A percentile compares a stretch with the other conserved stretches of the same genome.
These are phyloP conservation scores for Nylanderia fulva DNA, from an alignment of 1,140 invertebrate species.

Conservation along the genomic window DNA sequence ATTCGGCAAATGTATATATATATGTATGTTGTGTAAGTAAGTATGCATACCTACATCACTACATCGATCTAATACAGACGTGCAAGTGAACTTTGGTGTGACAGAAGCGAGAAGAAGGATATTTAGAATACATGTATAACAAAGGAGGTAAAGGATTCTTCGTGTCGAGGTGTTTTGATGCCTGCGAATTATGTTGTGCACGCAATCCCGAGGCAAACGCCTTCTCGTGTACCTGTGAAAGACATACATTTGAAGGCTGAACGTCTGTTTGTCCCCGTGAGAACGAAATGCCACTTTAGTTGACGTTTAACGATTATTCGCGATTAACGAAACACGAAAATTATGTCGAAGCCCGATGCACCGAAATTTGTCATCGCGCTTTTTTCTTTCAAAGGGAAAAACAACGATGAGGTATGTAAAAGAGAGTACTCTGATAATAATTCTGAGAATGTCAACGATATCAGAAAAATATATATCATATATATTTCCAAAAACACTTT, in stretches of 20 bases:
- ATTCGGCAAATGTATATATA: not conserved
- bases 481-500: slow-evolving; percentile 49
- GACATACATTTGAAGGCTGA: not conserved
- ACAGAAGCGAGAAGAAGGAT: not conserved
- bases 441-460: too few relatives aligned
- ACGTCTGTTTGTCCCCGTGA: not conserved
- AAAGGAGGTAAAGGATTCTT: too few relatives aligned
- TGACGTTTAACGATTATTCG: not conserved
- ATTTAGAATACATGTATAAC: not conserved
- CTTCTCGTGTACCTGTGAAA: not conserved
- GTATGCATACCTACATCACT: not conserved
- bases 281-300: slow-evolving; percentile 5
- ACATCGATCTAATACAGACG: not conserved
- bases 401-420: slow-evolving; percentile 96
- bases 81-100: not conserved
- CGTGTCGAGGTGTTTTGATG: not conserved
- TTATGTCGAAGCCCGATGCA: slow-evolving; percentile 85
- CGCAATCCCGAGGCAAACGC: not conserved
- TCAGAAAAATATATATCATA: not conserved
- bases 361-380: slow-evolving; percentile 94
- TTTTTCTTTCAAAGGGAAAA: slow-evolving; percentile 97
- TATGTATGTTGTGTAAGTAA: too few relatives aligned
- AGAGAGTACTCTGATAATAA: too few relatives aligned
- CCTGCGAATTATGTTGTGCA: not conserved
- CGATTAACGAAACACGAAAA: not conserved